Evolutionary conservation across 2,888 invertebrate genomes (phyloP).

Genomic region (Papilio gigon): DNA sequence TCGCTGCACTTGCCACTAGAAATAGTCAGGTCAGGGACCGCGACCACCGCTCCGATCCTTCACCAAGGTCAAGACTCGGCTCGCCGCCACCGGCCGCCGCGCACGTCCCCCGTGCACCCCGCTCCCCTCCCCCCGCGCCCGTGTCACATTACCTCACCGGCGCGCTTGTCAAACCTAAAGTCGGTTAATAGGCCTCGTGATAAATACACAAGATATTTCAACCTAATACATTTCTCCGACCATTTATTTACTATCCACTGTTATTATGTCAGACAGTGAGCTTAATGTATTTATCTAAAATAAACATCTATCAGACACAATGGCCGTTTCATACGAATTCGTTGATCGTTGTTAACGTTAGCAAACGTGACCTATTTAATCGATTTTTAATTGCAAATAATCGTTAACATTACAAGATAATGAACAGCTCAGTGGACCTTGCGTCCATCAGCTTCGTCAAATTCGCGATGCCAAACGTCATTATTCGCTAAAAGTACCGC

Average conservation of each 20-base stretch:
- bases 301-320: constrained; percentile 10
- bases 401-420: constrained; percentile 72
- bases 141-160: constrained; percentile 55
- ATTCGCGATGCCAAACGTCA: constrained; percentile 64
- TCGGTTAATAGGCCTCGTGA: constrained; percentile 52
- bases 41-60: constrained; percentile 78
- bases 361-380: constrained; percentile 78
- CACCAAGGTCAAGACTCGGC: constrained; percentile 81
- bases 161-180: constrained; percentile 53
- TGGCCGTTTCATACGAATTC: constrained; percentile 39
- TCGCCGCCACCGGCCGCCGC: constrained; percentile 55
- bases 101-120: constrained; percentile 34
- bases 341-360: constrained; percentile 65
- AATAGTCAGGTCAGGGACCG: constrained; percentile 83
- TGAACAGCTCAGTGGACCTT: constrained; percentile 68
- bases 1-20: constrained; percentile 80
- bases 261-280: neutral
- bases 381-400: constrained; percentile 80
- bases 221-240: constrained; percentile 6
- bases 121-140: constrained; percentile 46
- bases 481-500: constrained; percentile 38
- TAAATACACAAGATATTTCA: constrained; percentile 31
- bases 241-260: neutral
- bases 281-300: constrained; percentile 12
- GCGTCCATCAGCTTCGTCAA: constrained; percentile 57